Evolutionary conservation across 2,797 vertebrate genomes (phyloP).

Genomic region (Eptatretus atami): DNA sequence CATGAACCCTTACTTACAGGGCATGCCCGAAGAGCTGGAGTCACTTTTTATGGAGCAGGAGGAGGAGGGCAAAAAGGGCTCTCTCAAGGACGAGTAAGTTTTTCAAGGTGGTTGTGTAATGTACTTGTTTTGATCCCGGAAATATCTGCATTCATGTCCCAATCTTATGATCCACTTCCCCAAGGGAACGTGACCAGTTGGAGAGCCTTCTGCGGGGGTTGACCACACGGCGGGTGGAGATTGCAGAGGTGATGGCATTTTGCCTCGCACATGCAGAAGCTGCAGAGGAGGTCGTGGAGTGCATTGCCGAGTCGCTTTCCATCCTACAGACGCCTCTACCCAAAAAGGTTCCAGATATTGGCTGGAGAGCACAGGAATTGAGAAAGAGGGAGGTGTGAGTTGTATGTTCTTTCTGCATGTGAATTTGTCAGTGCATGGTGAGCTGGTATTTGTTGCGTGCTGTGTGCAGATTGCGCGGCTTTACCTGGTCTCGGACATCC

Average conservation of each 20-base stretch:
- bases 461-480: constrained; percentile 58
- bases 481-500: constrained; percentile 85
- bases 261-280: constrained; percentile 75
- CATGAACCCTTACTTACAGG: constrained; percentile 71
- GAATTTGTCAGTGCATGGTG: too few relatives aligned
- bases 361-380: too few relatives aligned
- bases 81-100: constrained; percentile 75
- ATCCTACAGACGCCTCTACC: constrained; percentile 91
- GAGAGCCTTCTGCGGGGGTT: constrained; percentile 67
- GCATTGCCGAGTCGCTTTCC: constrained; percentile 64
- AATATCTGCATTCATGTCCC: not conserved
- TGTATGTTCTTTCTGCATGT: too few relatives aligned
- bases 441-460: constrained; percentile 7
- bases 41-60: constrained; percentile 45
- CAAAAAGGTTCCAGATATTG: constrained; percentile 34
- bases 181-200: constrained; percentile 71
- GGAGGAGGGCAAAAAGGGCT: constrained; percentile 54
- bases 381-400: too few relatives aligned
- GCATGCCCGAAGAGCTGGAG: constrained; percentile 64
- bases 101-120: not conserved
- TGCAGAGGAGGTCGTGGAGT: constrained; percentile 92
- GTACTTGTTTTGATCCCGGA: not conserved
- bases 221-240: constrained; percentile 58
- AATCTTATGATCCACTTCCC: not conserved
- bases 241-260: constrained; percentile 86